Evolutionary conservation across 2,113 vertebrate genomes (phyloP), one percentile per base, ranked within the genome.

Genomic region (Psilopogon haemacephalus): DNA sequence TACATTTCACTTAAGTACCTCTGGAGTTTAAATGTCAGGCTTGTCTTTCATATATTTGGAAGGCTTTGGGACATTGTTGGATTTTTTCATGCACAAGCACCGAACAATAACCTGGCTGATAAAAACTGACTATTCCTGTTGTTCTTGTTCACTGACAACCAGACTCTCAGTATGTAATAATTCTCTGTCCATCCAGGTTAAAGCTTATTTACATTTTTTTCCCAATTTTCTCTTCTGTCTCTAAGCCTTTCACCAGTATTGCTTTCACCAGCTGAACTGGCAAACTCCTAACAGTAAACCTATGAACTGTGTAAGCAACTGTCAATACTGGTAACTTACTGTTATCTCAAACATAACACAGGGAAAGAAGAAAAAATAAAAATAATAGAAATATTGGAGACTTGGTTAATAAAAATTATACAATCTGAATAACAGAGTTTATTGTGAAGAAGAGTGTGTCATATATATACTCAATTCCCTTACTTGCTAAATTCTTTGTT

Each of bases 21-120:
- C 16, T 74, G 74, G 78, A 82, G 89, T 85, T 98, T 92, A 95
- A 96, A 95, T 93, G 95, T 89, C 94, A 96, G 63, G 67, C 58
- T 96, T 89, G 71, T 81, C 83, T 96, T 95, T 91, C 42, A 46
- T 89, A 11, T 93, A 84, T 94, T 93, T 91, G 77, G 79, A 93
- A 93, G 42, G 58, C 35, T 95, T 93, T 78, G 8, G 60, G 63
- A 48, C 35, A 83, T 78, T 94, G 84, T 71, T 21, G 46, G 46
- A 6, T 50, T 50, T 91, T 77, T 97, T 79, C 92, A 59, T 52
- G 38, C 88, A 88, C 33, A 94, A 91, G 70, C 62, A 64, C 23
- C 74, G 82, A 96, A 92, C 27, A 94, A 44, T 90, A 81, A 92
- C 28, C 20, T 71, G 74, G 13, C 73, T 84, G 50, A 42, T 67